Evolutionary conservation across 2,888 invertebrate genomes (phyloP).

Genomic region (Euzophera pinguis): DNA sequence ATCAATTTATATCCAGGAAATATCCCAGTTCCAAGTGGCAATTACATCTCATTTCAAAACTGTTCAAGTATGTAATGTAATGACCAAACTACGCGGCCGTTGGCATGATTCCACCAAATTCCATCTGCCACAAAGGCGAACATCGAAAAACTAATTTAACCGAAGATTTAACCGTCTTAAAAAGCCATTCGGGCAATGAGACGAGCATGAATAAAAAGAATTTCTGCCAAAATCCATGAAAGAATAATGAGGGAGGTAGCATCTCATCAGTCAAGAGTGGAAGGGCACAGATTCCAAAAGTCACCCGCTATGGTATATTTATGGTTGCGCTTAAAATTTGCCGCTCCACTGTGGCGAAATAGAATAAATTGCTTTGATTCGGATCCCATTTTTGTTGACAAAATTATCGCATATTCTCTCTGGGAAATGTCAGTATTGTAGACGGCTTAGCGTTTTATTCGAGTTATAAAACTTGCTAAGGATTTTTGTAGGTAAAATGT

Average conservation of each 20-base stretch:
- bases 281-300: slow-evolving; percentile 13
- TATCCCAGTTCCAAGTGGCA: neutral
- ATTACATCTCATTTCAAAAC: slow-evolving; percentile 1
- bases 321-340: slow-evolving; percentile 15
- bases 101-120: slow-evolving; percentile 2
- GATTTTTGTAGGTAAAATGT: too few relatives aligned
- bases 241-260: slow-evolving; percentile 11
- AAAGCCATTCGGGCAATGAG: slow-evolving; percentile 7
- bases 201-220: slow-evolving; percentile 11
- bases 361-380: slow-evolving; percentile 15
- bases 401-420: slow-evolving; percentile 15
- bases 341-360: slow-evolving; percentile 7
- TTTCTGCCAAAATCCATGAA: slow-evolving; percentile 12
- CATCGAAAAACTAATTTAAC: slow-evolving; percentile 8
- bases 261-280: slow-evolving; percentile 13
- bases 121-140: neutral
- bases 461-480: too few relatives aligned
- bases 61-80: slow-evolving; percentile 1
- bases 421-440: neutral
- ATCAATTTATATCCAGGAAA: too few relatives aligned
- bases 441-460: too few relatives aligned
- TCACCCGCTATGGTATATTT: slow-evolving; percentile 13
- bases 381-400: slow-evolving; percentile 9
- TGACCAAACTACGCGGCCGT: slow-evolving; percentile 3
- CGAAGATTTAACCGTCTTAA: slow-evolving; percentile 6